Base-by-base conservation (phyloP, 1,140 invertebrate species). In the Sweltsa coloradensis region DNA sequence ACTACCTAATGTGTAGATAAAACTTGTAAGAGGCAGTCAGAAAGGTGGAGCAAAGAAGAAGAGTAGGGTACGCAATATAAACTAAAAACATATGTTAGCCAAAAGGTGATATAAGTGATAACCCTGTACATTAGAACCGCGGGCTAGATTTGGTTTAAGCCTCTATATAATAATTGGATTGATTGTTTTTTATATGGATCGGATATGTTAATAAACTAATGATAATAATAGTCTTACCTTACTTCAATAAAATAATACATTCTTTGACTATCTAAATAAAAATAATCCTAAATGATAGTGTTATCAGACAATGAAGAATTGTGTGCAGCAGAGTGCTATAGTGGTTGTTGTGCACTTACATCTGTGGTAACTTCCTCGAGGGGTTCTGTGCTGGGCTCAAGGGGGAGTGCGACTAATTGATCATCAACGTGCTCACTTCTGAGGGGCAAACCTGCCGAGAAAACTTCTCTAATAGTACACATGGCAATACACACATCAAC, bases 311-410 rank as follows among this genome's bases (percentile, higher is more conserved):
- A 5, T 7, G 5, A 7, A 37, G 23, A n/a, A 22, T 22, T 37
- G 23, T 9, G 3, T 19, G 36, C 36, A 4, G 5, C 36, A 3
- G 16, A 19, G 36, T 22, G 23, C 36, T 5, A 4, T 37, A 11
- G 23, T 5, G 36, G 11, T 37, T 5, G 11, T 22, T n/a, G 21
- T 26, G 14, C 21, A 45, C 43, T 45, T 45, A 45, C 43, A 21
- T 45, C 43, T 31, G 43, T 23, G 16, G 22, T 22, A 18, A 31
- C 21, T 19, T 45, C 43, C 6, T 45, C 43, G 27, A 34, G 43
- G 14, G 11, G 18, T 14, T 45, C 43, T 0, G n/a, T n/a, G n/a
- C n/a, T n/a, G n/a, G 23, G n/a, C 23, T 16, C n/a, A 14, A 22
- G 26, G 23, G 2, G 27, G 26, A 34, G n/a, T 14, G n/a, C 43